phyloP scores from a whole-genome alignment of 2,113 vertebrate genomes.

The Oreochromis aureus region DNA sequence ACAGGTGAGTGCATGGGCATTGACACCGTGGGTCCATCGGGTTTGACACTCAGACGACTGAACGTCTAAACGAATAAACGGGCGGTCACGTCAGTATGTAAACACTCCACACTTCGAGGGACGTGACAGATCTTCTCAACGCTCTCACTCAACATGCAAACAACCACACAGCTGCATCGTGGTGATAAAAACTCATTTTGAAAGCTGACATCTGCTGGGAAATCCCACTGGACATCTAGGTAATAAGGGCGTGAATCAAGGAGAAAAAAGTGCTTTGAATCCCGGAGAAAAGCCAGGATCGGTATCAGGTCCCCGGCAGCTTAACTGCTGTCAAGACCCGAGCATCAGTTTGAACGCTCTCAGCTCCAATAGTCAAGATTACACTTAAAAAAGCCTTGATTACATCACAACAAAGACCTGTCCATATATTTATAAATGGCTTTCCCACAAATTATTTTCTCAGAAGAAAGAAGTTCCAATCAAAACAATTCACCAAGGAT shows the following conservation, averaged over 20 bases:
- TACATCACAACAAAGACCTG: not conserved
- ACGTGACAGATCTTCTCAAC: not conserved
- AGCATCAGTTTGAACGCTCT: not conserved
- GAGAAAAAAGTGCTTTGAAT: not conserved
- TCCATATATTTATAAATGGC: not conserved
- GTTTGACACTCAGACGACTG: not conserved
- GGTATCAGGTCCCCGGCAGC: not conserved
- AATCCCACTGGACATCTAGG: constrained; percentile 24
- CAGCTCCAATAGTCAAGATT: not conserved
- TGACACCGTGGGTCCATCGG: not conserved
- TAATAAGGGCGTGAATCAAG: constrained; percentile 6
- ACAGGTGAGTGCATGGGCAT: not conserved
- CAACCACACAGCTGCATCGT: not conserved
- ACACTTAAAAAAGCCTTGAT: not conserved
- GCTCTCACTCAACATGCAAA: not conserved
- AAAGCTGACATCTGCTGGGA: constrained; percentile 40
- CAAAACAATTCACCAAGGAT: not conserved
- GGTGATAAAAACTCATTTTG: constrained; percentile 25
- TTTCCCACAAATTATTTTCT: not conserved
- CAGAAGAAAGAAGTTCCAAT: not conserved
- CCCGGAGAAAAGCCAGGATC: not conserved
- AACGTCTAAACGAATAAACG: constrained; percentile 35
- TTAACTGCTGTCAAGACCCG: not conserved
- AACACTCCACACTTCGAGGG: constrained; percentile 5
- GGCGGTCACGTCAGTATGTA: not conserved